These are phyloP conservation scores for Embidobia sp. DNA, from an alignment of 2,888 invertebrate genomes.

Conservation along the genomic window DNA sequence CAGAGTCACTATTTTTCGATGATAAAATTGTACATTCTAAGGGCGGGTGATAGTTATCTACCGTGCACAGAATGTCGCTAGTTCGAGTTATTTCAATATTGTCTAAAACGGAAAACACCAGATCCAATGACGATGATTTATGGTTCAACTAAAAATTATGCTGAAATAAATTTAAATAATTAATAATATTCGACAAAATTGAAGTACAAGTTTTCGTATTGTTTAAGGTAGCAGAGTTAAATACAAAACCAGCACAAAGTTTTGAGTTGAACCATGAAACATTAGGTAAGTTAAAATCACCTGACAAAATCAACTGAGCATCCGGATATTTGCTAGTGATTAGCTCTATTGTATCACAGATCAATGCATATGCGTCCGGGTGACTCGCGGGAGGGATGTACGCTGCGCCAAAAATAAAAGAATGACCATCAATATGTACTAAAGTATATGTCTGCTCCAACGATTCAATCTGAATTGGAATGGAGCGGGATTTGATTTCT, in stretches of 20 bases:
- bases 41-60: neutral
- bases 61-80: neutral
- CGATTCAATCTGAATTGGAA: too few relatives aligned
- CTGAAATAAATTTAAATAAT: neutral
- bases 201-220: neutral
- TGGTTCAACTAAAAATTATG: neutral
- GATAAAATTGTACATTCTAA: neutral
- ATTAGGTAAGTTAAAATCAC: constrained; percentile 6
- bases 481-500: too few relatives aligned
- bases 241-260: neutral
- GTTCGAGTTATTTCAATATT: neutral
- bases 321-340: neutral
- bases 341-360: neutral
- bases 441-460: too few relatives aligned
- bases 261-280: neutral
- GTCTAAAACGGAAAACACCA: neutral
- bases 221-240: neutral
- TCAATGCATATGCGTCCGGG: neutral
- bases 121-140: neutral
- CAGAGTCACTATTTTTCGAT: too few relatives aligned
- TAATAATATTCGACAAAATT: neutral
- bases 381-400: neutral
- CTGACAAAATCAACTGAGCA: neutral
- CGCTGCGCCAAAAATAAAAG: neutral
- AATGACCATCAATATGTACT: too few relatives aligned